Conservation (phyloP, 2,888 invertebrate genomes). For the Xanthorhoe designata region DNA sequence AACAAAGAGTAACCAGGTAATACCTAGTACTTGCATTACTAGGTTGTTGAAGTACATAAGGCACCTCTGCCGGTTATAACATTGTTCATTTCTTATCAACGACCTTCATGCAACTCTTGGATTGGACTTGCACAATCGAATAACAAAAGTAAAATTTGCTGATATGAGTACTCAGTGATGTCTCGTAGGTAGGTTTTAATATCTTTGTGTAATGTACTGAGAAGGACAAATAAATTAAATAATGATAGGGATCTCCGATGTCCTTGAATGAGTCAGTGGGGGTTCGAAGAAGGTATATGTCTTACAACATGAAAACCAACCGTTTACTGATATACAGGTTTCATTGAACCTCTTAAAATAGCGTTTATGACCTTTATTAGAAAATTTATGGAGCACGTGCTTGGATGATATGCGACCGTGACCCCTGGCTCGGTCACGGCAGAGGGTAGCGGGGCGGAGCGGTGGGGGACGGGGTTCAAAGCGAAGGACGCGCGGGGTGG, state of each 20-base stretch:
- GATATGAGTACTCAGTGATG: slow-evolving; percentile 36
- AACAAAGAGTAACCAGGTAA: slow-evolving; percentile 37
- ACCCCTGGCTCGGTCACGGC: slow-evolving; percentile 76
- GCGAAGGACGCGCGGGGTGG: slow-evolving; percentile 55
- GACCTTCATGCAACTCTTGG: slow-evolving; percentile 75
- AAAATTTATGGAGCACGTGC: slow-evolving; percentile 60
- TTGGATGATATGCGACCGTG: slow-evolving; percentile 76
- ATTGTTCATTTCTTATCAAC: slow-evolving; percentile 79
- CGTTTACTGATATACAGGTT: slow-evolving; percentile 12
- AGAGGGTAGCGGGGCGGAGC: slow-evolving; percentile 53
- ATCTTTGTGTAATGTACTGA: slow-evolving; percentile 7
- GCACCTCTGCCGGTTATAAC: slow-evolving; percentile 65
- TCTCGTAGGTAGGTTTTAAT: slow-evolving; percentile 29
- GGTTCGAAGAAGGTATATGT: background rate
- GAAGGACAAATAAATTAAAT: slow-evolving; percentile 1
- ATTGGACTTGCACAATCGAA: slow-evolving; percentile 66
- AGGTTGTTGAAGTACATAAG: slow-evolving; percentile 57
- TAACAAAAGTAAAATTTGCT: slow-evolving; percentile 54
- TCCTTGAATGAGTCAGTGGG: background rate
- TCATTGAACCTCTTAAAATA: slow-evolving; percentile 31
- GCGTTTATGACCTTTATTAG: slow-evolving; percentile 46
- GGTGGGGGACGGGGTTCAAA: slow-evolving; percentile 56
- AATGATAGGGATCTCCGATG: background rate
- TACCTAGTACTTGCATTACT: slow-evolving; percentile 44
- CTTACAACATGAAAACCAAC: slow-evolving; percentile 4